Conservation (phyloP, 2,797 vertebrate genomes). For the Poeciliopsis turneri region DNA sequence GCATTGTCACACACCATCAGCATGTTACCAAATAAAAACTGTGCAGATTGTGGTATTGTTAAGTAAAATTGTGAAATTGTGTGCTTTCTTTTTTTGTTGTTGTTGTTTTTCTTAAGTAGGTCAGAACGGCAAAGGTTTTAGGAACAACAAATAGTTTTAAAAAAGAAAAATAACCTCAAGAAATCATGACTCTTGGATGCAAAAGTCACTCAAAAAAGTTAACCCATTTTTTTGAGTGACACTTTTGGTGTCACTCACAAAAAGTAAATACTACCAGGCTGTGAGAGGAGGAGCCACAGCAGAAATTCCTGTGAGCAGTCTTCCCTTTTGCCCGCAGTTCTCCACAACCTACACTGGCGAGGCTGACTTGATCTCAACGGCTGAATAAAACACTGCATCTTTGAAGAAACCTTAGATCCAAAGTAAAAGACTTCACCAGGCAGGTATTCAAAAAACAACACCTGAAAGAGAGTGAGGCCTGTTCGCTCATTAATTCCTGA, state of each 20-base stretch:
- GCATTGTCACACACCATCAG: slow-evolving; percentile 9
- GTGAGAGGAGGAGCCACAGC: neutral
- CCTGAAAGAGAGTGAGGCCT: neutral
- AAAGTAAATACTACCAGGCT: neutral
- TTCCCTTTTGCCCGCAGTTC: neutral
- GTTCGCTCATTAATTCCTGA: neutral
- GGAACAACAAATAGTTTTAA: neutral
- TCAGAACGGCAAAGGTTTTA: neutral
- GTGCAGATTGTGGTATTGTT: slow-evolving; percentile 8
- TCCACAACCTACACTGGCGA: neutral
- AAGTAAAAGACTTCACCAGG: neutral
- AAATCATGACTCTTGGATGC: neutral
- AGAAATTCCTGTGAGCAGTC: neutral
- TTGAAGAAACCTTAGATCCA: neutral
- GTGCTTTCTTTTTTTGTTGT: neutral
- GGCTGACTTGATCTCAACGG: neutral
- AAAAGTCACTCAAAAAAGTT: neutral
- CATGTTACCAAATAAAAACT: slow-evolving; percentile 3
- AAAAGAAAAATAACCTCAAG: too few relatives aligned
- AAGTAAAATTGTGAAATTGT: neutral
- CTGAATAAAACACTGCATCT: neutral
- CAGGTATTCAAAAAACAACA: neutral
- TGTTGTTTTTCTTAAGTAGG: neutral
- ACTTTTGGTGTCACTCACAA: too few relatives aligned
- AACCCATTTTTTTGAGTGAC: too few relatives aligned